Evolutionary conservation across 2,888 invertebrate genomes (phyloP).

Genomic region (Trichogramma dendrolimi): DNA sequence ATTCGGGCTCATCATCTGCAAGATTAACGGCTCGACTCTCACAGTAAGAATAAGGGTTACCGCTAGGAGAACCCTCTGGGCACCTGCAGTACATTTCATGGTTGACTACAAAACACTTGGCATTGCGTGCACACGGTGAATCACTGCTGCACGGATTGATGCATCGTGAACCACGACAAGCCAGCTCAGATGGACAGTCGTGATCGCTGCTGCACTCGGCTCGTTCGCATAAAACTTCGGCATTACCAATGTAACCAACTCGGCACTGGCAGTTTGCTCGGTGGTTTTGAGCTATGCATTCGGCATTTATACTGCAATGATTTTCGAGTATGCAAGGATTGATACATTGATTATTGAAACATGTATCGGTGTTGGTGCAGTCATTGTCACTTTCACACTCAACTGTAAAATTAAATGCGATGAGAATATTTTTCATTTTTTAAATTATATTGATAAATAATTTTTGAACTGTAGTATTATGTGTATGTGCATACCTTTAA

Average conservation of each 20-base stretch:
- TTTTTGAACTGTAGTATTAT: not conserved
- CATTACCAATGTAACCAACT: conserved; percentile 72
- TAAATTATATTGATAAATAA: not conserved
- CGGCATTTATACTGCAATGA: conserved; percentile 79
- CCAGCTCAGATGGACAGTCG: conserved; percentile 74
- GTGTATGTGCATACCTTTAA: conserved; percentile 52
- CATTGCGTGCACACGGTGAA: conserved; percentile 78
- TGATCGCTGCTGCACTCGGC: conserved; percentile 74
- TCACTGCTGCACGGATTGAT: conserved; percentile 70
- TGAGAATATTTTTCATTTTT: conserved; percentile 8
- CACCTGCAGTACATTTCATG: conserved; percentile 80
- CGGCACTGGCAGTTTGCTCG: conserved; percentile 77
- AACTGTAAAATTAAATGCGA: conserved; percentile 54
- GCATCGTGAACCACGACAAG: conserved; percentile 70
- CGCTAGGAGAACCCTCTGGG: conserved; percentile 72
- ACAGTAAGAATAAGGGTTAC: conserved; percentile 77
- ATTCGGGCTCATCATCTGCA: conserved; percentile 60
- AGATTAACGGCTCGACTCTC: conserved; percentile 51
- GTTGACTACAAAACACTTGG: conserved; percentile 74
- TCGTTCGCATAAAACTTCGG: conserved; percentile 71
- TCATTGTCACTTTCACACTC: conserved; percentile 80
- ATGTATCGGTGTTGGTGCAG: conserved; percentile 75
- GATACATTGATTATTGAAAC: conserved; percentile 77
- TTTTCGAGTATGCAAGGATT: conserved; percentile 76
- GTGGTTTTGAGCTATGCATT: conserved; percentile 78